phyloP scores from a whole-genome alignment of 35 echinoderm and acorn worm species.

The Patiria miniata region DNA sequence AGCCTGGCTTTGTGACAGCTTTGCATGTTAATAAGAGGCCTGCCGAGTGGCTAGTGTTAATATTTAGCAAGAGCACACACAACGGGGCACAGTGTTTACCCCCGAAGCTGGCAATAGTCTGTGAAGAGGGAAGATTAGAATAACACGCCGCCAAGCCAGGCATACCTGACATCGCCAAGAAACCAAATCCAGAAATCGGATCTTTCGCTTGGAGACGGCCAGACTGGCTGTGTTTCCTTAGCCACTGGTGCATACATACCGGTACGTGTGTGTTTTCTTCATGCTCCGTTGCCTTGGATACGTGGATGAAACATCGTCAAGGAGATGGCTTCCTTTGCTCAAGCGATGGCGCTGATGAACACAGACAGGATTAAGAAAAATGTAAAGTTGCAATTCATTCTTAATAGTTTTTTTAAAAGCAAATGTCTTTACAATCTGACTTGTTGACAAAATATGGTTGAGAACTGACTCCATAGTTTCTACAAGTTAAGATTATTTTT shows the following conservation, averaged over 20 bases:
- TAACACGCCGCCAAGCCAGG: not conserved
- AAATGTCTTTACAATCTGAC: too few relatives aligned
- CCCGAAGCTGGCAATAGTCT: not conserved
- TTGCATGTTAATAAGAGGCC: not conserved
- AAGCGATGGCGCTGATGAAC: not conserved
- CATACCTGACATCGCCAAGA: too few relatives aligned
- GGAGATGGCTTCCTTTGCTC: slow-evolving; percentile 7
- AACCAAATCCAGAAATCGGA: not conserved
- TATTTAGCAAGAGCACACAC: slow-evolving; percentile 9
- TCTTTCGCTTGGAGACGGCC: not conserved
- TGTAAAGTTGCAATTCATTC: not conserved
- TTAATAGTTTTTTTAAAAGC: not conserved
- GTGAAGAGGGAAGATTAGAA: slow-evolving; percentile 6
- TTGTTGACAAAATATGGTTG: too few relatives aligned
- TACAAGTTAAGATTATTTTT: too few relatives aligned
- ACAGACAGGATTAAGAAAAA: not conserved
- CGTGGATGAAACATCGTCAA: not conserved
- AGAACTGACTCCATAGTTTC: too few relatives aligned
- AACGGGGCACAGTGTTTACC: not conserved
- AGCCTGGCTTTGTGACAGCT: not conserved
- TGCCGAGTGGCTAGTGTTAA: not conserved
- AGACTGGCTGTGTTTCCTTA: not conserved
- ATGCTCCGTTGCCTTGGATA: not conserved
- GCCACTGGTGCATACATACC: not conserved
- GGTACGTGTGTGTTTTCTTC: not conserved